Evolutionary conservation across 2,797 vertebrate genomes (phyloP).

Genomic region (Acanthis flammea): DNA sequence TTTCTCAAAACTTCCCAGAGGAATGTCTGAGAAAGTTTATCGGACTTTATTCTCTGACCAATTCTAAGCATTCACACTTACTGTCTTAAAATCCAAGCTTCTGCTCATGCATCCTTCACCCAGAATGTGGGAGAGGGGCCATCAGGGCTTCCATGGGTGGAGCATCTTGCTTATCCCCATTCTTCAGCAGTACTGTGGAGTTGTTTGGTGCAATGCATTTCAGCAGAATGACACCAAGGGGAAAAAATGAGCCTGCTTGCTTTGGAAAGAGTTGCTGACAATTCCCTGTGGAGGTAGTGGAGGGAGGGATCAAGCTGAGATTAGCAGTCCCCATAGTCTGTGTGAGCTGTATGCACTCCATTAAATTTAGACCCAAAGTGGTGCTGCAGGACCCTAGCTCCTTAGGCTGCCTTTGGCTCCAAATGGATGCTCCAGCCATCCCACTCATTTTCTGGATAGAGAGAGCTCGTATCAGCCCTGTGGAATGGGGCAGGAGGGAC

Average conservation of each 20-base stretch:
- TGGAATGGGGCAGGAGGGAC: not conserved
- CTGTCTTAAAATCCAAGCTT: not conserved
- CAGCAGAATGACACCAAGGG: slow-evolving; percentile 10
- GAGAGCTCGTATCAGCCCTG: accelerated
- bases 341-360: accelerated
- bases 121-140: not conserved
- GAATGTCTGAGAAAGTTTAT: not conserved
- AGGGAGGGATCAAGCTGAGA: not conserved
- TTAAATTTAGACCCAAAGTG: not conserved
- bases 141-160: not conserved
- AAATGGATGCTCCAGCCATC: not conserved
- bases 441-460: not conserved
- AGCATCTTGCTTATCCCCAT: not conserved
- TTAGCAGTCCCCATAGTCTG: not conserved
- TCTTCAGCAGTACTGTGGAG: accelerated
- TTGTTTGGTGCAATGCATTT: not conserved
- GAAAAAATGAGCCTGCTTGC: slow-evolving; percentile 33
- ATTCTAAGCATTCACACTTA: not conserved
- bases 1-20: not conserved
- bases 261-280: slow-evolving; percentile 29
- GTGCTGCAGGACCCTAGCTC: not conserved
- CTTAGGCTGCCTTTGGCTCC: not conserved
- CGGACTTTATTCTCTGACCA: not conserved
- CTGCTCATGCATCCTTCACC: not conserved
- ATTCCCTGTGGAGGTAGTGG: not conserved